Evolutionary conservation across 1,140 invertebrate genomes (phyloP).

Genomic region (Akabosia matsudoensis): DNA sequence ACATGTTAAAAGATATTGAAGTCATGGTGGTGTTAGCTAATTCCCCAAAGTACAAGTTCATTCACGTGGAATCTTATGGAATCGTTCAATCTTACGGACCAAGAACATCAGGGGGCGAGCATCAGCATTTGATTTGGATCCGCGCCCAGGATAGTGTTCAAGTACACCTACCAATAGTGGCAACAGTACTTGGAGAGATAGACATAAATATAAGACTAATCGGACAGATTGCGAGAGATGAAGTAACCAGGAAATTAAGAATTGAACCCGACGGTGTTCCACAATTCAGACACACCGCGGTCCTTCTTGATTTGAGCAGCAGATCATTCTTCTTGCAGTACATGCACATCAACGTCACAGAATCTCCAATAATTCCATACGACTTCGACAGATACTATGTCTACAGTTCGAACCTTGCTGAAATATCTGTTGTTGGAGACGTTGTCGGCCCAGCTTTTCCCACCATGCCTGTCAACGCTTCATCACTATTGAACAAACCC

Average conservation of each 20-base stretch:
- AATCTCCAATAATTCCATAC: slow-evolving; percentile 84
- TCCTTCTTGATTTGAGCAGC: slow-evolving; percentile 86
- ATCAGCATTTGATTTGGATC: slow-evolving; percentile 90
- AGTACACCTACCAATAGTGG: slow-evolving; percentile 87
- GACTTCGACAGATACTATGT: slow-evolving; percentile 85
- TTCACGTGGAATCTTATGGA: slow-evolving; percentile 88
- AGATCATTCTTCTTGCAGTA: slow-evolving; percentile 87
- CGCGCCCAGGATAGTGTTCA: slow-evolving; percentile 70
- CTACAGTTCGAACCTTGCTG: slow-evolving; percentile 85
- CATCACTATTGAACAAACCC: slow-evolving; percentile 72
- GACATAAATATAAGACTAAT: slow-evolving; percentile 76
- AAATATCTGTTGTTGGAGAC: slow-evolving; percentile 85
- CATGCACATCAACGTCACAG: slow-evolving; percentile 90
- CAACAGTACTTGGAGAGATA: slow-evolving; percentile 73
- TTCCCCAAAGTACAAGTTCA: slow-evolving; percentile 87
- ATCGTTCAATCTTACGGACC: slow-evolving; percentile 75
- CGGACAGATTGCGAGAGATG: slow-evolving; percentile 79
- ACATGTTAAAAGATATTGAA: slow-evolving; percentile 76
- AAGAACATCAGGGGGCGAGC: slow-evolving; percentile 81
- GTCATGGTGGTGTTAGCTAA: slow-evolving; percentile 79
- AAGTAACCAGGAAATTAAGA: slow-evolving; percentile 65
- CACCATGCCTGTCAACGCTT: slow-evolving; percentile 84
- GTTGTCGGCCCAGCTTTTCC: slow-evolving; percentile 92
- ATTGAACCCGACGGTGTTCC: slow-evolving; percentile 90
- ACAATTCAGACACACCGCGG: slow-evolving; percentile 85